These are phyloP conservation scores for Cherax destructor DNA, from an alignment of 1,140 invertebrate species.

Conservation along the genomic window DNA sequence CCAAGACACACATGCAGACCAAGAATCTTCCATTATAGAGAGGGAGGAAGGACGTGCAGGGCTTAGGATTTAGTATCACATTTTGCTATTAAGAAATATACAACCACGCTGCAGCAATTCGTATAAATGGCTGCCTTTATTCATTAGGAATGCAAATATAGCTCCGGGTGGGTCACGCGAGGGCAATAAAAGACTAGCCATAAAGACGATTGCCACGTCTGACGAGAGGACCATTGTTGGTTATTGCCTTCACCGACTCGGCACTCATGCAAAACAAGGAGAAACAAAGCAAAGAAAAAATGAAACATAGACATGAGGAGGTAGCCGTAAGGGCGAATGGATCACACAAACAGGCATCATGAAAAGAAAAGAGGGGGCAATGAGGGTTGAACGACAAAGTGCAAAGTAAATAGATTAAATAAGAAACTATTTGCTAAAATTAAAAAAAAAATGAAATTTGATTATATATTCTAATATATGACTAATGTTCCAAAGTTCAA, in stretches of 20 bases:
- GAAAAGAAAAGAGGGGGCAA: too few relatives aligned
- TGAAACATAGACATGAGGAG: too few relatives aligned
- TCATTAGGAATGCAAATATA: conserved; percentile 1
- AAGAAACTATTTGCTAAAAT: too few relatives aligned
- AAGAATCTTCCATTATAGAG: not conserved
- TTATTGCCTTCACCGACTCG: not conserved
- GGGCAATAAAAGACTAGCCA: not conserved
- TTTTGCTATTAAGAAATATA: not conserved
- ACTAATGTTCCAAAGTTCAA: too few relatives aligned
- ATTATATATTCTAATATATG: too few relatives aligned
- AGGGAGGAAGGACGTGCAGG: not conserved
- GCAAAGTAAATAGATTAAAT: too few relatives aligned
- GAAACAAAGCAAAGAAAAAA: not conserved
- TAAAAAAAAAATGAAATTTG: too few relatives aligned
- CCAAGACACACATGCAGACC: not conserved
- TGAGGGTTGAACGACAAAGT: too few relatives aligned
- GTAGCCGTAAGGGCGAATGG: too few relatives aligned
- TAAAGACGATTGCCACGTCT: not conserved
- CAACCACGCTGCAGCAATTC: too few relatives aligned
- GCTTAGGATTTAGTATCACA: not conserved
- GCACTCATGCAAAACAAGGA: not conserved
- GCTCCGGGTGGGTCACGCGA: not conserved
- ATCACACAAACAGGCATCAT: too few relatives aligned
- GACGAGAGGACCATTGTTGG: not conserved
- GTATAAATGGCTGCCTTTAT: not conserved